Base-by-base conservation (phyloP, 2,888 invertebrate species). In the Stictocephala bisonia region DNA sequence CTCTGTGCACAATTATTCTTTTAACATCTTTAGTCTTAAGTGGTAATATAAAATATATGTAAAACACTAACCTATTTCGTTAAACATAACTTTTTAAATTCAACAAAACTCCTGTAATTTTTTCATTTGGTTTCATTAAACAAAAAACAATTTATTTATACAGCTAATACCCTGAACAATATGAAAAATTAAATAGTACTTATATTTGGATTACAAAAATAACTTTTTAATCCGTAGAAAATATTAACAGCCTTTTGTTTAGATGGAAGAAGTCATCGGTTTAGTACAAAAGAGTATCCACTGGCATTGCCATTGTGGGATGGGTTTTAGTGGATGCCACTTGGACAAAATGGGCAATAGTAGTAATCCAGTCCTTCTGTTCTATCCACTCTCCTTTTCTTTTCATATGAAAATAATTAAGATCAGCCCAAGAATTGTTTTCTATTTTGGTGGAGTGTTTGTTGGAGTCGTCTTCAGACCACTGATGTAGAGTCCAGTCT, bases 231-330 rank as follows among this genome's bases (percentile, higher is more conserved):
- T 53, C 24, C 31, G 20, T 48, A 53, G 31, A 53, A 68, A 69
- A 53, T 13, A 11, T 53, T 69, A 68, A 69, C 69, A 69, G 69
- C 69, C 69, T 69, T 68, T 53, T 53, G 40, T 48, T 51, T 41
- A 69, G 24, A 53, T 69, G 68, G 56, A 69, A 69, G 56, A 53
- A n/a, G 6, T 51, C 3, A 7, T 68, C 11, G 15, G 26, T 51
- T 51, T 50, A 69, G 22, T 69, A 53, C 6, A 40, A 24, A 1
- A 53, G 13, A 11, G 53, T 53, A 40, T 69, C 69, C 7, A 53
- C 53, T 9, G 69, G 69, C 24, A 69, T 18, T 31, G 53, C 40
- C 24, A 51, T 69, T 20, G 51, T 53, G 1, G 69, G 69, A 2
- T 51, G 27, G 27, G 51, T 50, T 18, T 35, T 50, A 13, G n/a